Evolutionary conservation across 1,140 invertebrate species (phyloP), one percentile per base, ranked within the genome.

Genomic region (Prorops nasuta): DNA sequence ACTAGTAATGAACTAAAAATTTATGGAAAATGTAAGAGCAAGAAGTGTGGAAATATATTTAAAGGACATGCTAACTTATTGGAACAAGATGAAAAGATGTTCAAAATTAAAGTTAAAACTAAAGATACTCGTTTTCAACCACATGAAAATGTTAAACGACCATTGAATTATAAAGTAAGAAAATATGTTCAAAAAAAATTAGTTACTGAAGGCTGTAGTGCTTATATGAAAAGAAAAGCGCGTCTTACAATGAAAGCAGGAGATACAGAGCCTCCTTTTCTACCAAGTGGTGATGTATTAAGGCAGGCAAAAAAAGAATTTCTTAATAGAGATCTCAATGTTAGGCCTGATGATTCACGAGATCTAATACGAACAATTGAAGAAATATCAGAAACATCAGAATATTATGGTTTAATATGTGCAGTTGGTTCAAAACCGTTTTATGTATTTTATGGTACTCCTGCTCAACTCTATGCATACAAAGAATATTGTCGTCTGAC

Each of bases 391-490:
- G 39, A 21, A 21, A 20, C 20, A 21, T 20, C 39, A 15, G 4
- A 1, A 21, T 41, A 41, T 40, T 24, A 34, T 32, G 40, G 40
- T 40, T 48, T 32, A n/a, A 39, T 40, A 18, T 48, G 22, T 17
- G 46, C 46, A 32, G 40, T 48, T 41, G 38, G 46, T 41, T 17
- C 20, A 21, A 31, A 21, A 16, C 41, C 41, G 16, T 43, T 43
- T 32, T 43, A 31, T 43, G 41, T 43, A 14, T 43, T 43, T 32
- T 43, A 43, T 17, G 41, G 10, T 15, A 43, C 28, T 15, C 41
- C 41, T 15, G 17, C 22, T 8, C 41, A 31, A 17, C 17, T 31
- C 12, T 12, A 31, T 16, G 21, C 22, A 16, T 43, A 43, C 28
- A 31, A 12, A 14, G 22, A 21, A 43, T 43, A 43, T 43, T 12